Base-by-base conservation (phyloP, 2,797 vertebrate species). In the Remorina albescens region DNA sequence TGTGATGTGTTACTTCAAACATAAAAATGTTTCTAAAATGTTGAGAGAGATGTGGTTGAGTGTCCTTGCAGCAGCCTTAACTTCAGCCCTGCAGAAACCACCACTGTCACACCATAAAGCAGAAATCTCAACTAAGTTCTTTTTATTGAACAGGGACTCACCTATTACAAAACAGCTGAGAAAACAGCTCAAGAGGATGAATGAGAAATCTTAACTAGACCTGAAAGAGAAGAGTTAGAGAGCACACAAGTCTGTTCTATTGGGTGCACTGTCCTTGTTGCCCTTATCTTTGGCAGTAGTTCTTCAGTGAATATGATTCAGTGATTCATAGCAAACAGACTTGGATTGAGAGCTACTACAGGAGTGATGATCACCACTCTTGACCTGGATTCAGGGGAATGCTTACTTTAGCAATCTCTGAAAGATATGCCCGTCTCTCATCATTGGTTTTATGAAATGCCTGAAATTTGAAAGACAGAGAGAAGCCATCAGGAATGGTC, bases 371-470 rank as follows among this genome's bases (percentile, higher is more conserved):
- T 54, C 46, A 50, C 12, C 47, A 18, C 11, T 74, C 28, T 28
- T 19, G 4, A 64, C 32, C 28, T 9, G 37, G 42, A 63, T 42
- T 42, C 57, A 74, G 68, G 37, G 19, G 66, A 55, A 39, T 19
- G 28, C 91, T 94, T 93, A 97, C 96, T 95, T 93, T 95, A 30
- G 95, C 92, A 44, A 97, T 96, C 91, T 97, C 95, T 15, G 94
- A 90, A 58, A 96, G 85, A 79, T 95, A 97, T 0, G 86, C 90
- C 57, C 78, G 85, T 16, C 89, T 87, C 82, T 97, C 95, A 64
- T 94, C 93, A 23, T 95, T 96, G 86, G 94, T 94, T 89, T 93
- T 96, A 80, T 95, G 94, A 88, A 97, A 97, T n/a, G 95, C 95
- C 96, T 98, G 69, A 76, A 6, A 62, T 64, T 42, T 32, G 55